phyloP scores from a whole-genome alignment of 2,797 vertebrate species.

The Telmatherina bonti region DNA sequence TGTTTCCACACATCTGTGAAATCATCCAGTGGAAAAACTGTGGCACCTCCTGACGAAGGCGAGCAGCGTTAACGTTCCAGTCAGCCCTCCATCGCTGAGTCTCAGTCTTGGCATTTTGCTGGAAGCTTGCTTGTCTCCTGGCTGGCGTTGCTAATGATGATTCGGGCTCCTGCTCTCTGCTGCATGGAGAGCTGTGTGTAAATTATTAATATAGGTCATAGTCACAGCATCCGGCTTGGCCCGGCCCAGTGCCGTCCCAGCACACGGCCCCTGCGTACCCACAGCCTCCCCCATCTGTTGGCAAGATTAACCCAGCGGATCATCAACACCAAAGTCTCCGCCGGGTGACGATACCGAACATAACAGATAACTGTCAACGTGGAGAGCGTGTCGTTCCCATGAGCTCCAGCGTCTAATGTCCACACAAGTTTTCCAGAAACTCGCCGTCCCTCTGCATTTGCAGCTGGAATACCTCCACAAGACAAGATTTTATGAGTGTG shows the following conservation, averaged over 20 bases:
- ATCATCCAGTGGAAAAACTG: no score
- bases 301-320: slow-evolving; percentile 71
- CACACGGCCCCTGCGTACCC: slow-evolving; percentile 58
- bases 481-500: slow-evolving; percentile 52
- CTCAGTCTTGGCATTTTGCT: slow-evolving; percentile 35
- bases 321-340: slow-evolving; percentile 47
- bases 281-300: slow-evolving; percentile 69
- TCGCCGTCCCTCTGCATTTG: slow-evolving; percentile 34
- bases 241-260: slow-evolving; percentile 66
- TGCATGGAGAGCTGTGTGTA: slow-evolving; percentile 75
- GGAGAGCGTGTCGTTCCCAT: background rate
- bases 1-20: no score
- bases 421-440: slow-evolving; percentile 27
- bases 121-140: slow-evolving; percentile 51
- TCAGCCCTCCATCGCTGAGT: slow-evolving; percentile 19
- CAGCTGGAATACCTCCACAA: slow-evolving; percentile 53
- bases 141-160: slow-evolving; percentile 68
- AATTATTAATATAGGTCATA: slow-evolving; percentile 87
- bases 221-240: slow-evolving; percentile 76
- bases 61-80: background rate
- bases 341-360: slow-evolving; percentile 30
- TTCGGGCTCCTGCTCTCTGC: slow-evolving; percentile 65
- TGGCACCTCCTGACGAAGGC: background rate
- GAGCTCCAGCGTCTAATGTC: slow-evolving; percentile 11
- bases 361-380: slow-evolving; percentile 16